Evolutionary conservation across 2,113 vertebrate genomes (phyloP), one percentile per base, ranked within the genome.

Genomic region (Sialia sialis): DNA sequence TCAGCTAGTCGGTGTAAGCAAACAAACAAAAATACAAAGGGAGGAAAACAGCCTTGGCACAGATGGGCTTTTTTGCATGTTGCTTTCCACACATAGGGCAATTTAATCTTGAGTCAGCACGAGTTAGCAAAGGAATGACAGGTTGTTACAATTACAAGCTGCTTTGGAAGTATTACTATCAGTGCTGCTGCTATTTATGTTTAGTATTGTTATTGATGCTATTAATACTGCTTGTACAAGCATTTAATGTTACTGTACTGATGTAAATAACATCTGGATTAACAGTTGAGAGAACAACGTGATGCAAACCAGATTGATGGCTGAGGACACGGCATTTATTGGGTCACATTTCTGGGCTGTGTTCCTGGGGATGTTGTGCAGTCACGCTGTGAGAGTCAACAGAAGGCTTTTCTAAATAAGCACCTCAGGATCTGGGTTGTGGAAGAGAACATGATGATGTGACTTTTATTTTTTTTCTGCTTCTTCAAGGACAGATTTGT

Each of bases 91-190:
- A 93, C 94, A 87, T 46, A 94, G 68, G 94, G 90, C 91, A 95
- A 95, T 97, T 97, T 96, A 92, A 95, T 96, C 92, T 96, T 93
- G 95, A 97, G 96, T 97, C 96, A 96, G 94, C 93, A 93, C 72
- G 66, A 96, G 94, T 96, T 95, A 96, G 95, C 95, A 93, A 87
- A 86, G 89, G 93, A 95, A 83, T 95, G 95, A 96, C 97, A 96
- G 95, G 95, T 95, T 94, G 95, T 92, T 93, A 96, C 93, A 97
- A 96, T 92, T 91, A 95, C 96, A 96, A 96, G 93, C 94, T 96
- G 96, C 91, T 96, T 94, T 95, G 86, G 92, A 96, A 95, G 84
- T 93, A 95, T 94, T 95, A 79, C 96, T 95, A 92, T 95, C 96
- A 81, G 72, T 84, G 92, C 93, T 81, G 91, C 92, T 7, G 12